Evolutionary conservation across 2,888 invertebrate genomes (phyloP), one percentile per base, ranked within the genome.

Genomic region (Elysia crispata): DNA sequence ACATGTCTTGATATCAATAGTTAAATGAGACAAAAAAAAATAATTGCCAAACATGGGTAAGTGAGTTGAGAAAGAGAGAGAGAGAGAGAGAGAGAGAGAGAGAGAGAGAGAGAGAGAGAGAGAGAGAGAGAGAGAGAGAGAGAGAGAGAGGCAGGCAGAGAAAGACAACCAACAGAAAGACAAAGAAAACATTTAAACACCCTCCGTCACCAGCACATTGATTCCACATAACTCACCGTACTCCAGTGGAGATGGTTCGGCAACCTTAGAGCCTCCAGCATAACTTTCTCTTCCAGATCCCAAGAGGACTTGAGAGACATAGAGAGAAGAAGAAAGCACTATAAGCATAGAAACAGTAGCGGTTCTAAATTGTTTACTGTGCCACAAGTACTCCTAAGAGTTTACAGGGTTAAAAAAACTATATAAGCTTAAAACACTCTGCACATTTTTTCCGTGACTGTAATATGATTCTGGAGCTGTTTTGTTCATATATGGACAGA

Each of bases 161-260:
- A 41, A 41, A 41, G 41, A 41, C 41, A 41, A 3, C 3, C 41
- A 41, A 41, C 41, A 41, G 5, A 41, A 11, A 41, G 41, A 41
- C 41, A 41, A 3, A 41, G 41, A 41, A 60, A 18, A 60, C n/a
- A 60, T 5, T 8, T 20, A 15, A 18, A 60, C n/a, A 41, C 3
- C 41, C 41, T n/a, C n/a, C n/a, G n/a, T n/a, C n/a, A n/a, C n/a
- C n/a, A n/a, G n/a, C 41, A 41, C 41, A 41, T 41, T 41, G 41
- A 41, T 41, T 41, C 41, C 3, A 41, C 11, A 3, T 13, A n/a
- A 60, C 62, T 76, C 66, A 80, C 80, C 23, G 80, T 80, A 0
- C 60, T 33, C 6, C 25, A 3, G 30, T 80, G 76, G 6, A 80
- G 54, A n/a, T 80, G 76, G 54, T 80, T 80, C 6, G 80, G 80